Percentiles rank a stretch among this genome's conserved stretches.
These are phyloP conservation scores for Geopemphigus sp. DNA, from an alignment of 1,140 invertebrate species.

Conservation along the genomic window DNA sequence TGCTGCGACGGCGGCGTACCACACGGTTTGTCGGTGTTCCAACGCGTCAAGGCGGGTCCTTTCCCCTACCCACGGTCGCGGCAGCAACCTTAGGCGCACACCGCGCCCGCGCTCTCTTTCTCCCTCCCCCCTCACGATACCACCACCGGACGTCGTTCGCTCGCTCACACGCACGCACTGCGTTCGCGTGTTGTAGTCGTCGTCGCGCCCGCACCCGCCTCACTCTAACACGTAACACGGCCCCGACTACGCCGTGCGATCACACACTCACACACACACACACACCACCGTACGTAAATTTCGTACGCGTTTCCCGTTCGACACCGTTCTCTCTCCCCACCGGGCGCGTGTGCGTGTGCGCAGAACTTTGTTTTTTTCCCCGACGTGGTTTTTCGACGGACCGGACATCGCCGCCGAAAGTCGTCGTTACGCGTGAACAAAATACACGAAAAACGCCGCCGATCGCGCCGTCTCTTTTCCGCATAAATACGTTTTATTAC, in stretches of 20 bases:
- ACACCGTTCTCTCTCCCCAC: slow-evolving; percentile 10
- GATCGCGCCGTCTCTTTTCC: no score
- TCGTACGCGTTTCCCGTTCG: slow-evolving; percentile 47
- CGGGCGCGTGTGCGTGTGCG: background rate
- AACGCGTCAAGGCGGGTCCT: slow-evolving; percentile 48
- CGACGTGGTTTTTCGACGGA: slow-evolving; percentile 27
- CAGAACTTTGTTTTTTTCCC: background rate
- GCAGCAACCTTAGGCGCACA: background rate
- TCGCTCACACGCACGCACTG: background rate
- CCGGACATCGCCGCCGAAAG: background rate
- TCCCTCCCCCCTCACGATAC: no score
- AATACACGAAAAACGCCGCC: no score
- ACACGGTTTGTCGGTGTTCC: slow-evolving; percentile 39
- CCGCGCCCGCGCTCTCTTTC: slow-evolving; percentile 10
- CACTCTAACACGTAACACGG: slow-evolving; percentile 44
- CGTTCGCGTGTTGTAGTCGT: background rate
- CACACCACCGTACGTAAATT: background rate
- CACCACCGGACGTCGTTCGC: no score
- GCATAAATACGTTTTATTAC: no score
- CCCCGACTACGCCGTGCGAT: background rate
- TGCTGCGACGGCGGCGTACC: background rate
- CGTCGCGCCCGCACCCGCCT: background rate
- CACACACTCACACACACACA: background rate
- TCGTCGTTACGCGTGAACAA: background rate
- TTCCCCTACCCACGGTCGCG: slow-evolving; percentile 24